Conservation (phyloP, 2,888 invertebrate genomes). For the Agonopterix subpropinquella region DNA sequence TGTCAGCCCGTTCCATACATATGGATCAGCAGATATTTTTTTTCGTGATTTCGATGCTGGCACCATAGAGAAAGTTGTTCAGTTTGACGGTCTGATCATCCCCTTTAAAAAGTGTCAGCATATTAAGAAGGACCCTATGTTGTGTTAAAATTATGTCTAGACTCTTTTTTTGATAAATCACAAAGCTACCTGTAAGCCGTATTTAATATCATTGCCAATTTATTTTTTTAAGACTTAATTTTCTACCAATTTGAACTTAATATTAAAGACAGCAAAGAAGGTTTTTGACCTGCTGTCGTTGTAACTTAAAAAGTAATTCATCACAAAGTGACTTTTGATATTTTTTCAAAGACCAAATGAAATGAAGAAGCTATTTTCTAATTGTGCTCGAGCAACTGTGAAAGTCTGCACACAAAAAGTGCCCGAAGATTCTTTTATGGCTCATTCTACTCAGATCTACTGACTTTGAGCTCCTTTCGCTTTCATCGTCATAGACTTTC, state of each 20-base stretch:
- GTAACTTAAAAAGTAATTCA: background rate
- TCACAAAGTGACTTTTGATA: background rate
- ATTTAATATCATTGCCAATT: no score
- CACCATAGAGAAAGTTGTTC: no score
- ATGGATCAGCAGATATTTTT: no score
- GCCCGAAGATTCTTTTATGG: background rate
- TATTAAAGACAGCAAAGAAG: background rate
- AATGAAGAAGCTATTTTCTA: conserved; percentile 37
- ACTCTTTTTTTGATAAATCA: no score
- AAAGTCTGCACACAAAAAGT: conserved; percentile 32
- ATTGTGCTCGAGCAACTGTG: conserved; percentile 36
- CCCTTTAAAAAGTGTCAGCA: no score
- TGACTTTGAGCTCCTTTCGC: background rate
- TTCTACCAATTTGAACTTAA: background rate
- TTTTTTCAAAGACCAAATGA: background rate
- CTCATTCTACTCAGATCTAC: conserved; percentile 14
- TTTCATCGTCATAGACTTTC: background rate
- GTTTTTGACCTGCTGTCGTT: background rate
- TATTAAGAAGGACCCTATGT: no score
- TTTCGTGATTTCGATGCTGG: no score
- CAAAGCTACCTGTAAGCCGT: no score
- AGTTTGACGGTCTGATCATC: no score
- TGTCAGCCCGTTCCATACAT: no score
- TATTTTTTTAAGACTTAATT: no score
- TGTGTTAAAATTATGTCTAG: no score